Evolutionary conservation across 2,113 vertebrate species (phyloP), one percentile per base, ranked within the genome.

Genomic region (Rhegmatorhina hoffmannsi): DNA sequence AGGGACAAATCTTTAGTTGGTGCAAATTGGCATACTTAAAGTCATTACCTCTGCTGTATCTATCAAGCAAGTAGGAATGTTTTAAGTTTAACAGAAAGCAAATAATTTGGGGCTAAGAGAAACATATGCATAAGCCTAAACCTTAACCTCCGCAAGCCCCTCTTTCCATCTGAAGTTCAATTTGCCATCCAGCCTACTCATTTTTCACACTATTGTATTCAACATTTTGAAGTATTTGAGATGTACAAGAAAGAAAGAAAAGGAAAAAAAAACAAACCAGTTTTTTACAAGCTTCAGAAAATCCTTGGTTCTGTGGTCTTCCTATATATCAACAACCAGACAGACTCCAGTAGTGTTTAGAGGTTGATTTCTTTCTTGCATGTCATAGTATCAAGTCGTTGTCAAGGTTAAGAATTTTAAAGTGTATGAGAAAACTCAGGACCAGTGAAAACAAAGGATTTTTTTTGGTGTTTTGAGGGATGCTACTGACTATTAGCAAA

Each of bases 341-440:
- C 18, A 78, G 47, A 73, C 7, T 60, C 18, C 62, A 33, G 18
- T 26, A 59, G 10, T 17, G 14, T 24, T 31, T 31, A 67, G 31
- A 91, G 13, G 19, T 69, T 58, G 21, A n/a, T 49, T 79, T 33
- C 26, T 64, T 90, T 58, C 46, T 90, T 46, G 36, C 19, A 56
- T 7, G 20, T 44, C 92, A 73, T 43, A 78, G 9, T 25, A 70
- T 19, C 25, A 73, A 83, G 49, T 36, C 36, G 33, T 84, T 62
- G 44, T 62, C 82, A 94, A 66, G 40, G 60, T 83, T 76, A 85
- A 69, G 46, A 80, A 50, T 66, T 80, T 77, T 83, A 68, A 90
- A 77, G 23, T 46, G 10, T 13, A 24, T 52, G 20, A 85, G 21
- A 85, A 93, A 89, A 68, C 4, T 31, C 26, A 75, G 34, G 49